Evolutionary conservation across 1,140 invertebrate genomes (phyloP), one percentile per base, ranked within the genome.

Genomic region (Diorhabda elongata): DNA sequence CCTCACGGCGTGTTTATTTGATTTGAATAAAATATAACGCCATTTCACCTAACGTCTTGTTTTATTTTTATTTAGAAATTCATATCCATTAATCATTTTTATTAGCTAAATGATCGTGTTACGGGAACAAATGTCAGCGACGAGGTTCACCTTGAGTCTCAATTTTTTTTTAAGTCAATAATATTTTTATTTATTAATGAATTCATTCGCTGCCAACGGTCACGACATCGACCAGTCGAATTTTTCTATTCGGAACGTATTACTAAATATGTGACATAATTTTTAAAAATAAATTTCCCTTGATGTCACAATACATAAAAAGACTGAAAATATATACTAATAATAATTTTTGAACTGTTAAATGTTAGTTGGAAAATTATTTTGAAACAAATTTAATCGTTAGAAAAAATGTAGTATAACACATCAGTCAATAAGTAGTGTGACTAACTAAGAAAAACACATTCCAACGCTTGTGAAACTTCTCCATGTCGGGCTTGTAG

Each of bases 261-360:
- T 67, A 45, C 26, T 42, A 47, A 47, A 45, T 61, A 44, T 45
- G 66, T 71, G 69, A 65, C 61, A 71, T 58, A 67, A 70, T 44
- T 64, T 67, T 60, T 70, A 70, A 70, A 70, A 70, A 70, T 70
- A 70, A 44, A 62, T 44, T 5, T 11, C 44, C 44, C 44, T n/a
- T 44, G 61, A 3, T n/a, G 9, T 26, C 26, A 26, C 26, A 26
- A 26, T 26, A 26, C 26, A 26, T 26, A 26, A 26, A 26, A 26
- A 26, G 26, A 26, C 26, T 26, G 26, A 26, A 26, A 26, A 26
- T 26, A 26, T 26, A 26, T 26, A 26, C 1, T 26, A 26, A 26
- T 26, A 26, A 26, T 26, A 26, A 26, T 26, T 26, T 26, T 26
- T 26, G 26, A 26, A 26, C 26, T 26, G 26, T 26, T 26, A 26